Evolutionary conservation across 2,888 invertebrate genomes (phyloP), one percentile per base, ranked within the genome.

Genomic region (Drosophila acutilabella): DNA sequence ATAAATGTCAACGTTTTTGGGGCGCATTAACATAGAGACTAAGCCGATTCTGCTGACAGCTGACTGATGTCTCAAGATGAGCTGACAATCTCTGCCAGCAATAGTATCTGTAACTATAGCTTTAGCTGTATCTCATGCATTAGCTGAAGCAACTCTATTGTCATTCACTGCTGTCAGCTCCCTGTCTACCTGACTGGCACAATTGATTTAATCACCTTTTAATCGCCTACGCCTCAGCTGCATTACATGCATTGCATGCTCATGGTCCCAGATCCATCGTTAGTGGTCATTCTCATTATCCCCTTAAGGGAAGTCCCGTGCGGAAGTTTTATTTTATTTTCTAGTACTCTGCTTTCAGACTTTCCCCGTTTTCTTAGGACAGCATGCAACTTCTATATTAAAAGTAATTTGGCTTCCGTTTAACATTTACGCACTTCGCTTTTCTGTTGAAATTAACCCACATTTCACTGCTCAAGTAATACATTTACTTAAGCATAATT

Each of bases 191-290:
- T 68, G 64, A 70, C 77, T 61, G 58, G 58, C 71, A 54, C 85
- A 83, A 88, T 83, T 86, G 86, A 81, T 80, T 86, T 85, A 85
- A 85, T 85, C 85, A 70, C 67, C 84, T 85, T 85, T 88, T 88
- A 85, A 85, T 85, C 85, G 81, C 88, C 88, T 81, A 81, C 79
- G 78, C 86, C 76, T 74, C 75, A 64, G 62, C 72, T 76, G 79
- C 67, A 68, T 64, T 62, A 53, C 64, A 50, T n/a, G n/a, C n/a
- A n/a, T n/a, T n/a, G n/a, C n/a, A 68, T 53, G 78, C 62, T 78
- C 84, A 84, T 66, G 60, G 59, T 64, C 30, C 56, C 61, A 47
- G 38, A 23, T 40, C 26, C 54, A 62, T 64, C 65, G 77, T 77
- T 73, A 70, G 78, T 44, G 60, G 62, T 64, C 68, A 59, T 58